Evolutionary conservation across 2,888 invertebrate species (phyloP), one percentile per base, ranked within the genome.

Genomic region (Chorisops tibialis): DNA sequence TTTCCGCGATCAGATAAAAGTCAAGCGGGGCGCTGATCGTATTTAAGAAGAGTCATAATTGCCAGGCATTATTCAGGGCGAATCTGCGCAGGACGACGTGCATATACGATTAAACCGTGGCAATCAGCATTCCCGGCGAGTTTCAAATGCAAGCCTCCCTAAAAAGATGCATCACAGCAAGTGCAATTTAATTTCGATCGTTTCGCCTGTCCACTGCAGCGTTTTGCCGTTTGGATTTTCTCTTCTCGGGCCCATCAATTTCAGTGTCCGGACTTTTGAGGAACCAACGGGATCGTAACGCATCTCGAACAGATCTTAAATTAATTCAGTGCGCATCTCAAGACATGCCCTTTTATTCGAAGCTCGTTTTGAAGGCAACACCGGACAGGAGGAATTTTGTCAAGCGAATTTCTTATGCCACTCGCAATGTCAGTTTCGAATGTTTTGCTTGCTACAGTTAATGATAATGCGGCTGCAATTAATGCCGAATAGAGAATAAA

Each of bases 131-230:
- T 56, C 56, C 22, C 43, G 41, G 56, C 30, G 56, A 56, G 43
- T 43, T 35, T 43, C 56, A 56, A 56, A 43, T 24, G 43, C 43
- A 43, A 45, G 30, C 43, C 18, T 56, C 56, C 56, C 43, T 43
- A 56, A 56, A 43, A 56, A 45, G 35, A 56, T 56, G 43, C 56
- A 56, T 56, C 56, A 43, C 56, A 56, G 56, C 56, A 56, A 56
- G 56, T 56, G 56, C 56, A 56, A 56, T 56, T 56, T 56, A 56
- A 56, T 56, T 56, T 56, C 45, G 56, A 35, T 56, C 56, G 56
- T 35, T 43, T 43, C 56, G 56, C 56, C 43, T 56, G 56, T 56
- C 56, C 45, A 19, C 41, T 41, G 43, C 30, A 22, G 21, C 35
- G 45, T 37, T 37, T 38, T 52, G 11, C 7, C 38, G 52, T 43